Base-by-base conservation (phyloP, 2,113 vertebrate genomes). In the Petroica traversi region DNA sequence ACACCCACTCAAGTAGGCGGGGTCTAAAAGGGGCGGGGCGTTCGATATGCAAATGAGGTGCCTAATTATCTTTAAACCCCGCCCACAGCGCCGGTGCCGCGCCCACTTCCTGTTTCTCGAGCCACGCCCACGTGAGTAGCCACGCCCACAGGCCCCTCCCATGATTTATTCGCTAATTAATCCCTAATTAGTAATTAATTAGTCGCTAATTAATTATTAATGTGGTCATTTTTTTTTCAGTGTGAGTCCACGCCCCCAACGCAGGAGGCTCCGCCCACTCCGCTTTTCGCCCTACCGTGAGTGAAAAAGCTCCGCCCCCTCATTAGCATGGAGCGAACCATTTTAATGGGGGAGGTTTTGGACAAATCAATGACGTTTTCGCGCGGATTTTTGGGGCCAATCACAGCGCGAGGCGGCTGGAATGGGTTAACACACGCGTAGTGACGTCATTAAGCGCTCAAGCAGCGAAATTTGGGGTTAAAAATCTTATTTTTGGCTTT, bases 361-460 rank as follows among this genome's bases (percentile, higher is more conserved):
- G 0, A 5, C 3, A 11, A 6, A 0, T 11, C 24, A 23, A 11
- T 43, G 12, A 11, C 19, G 4, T 8, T 55, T 79, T 1, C 1
- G 1, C 1, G 4, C 0, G 2, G 1, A 3, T 29, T 48, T 64
- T 19, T 1, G 1, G 1, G 1, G 9, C 20, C 40, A 31, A 31
- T 34, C 15, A 0, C 12, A 7, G 25, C 61, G 4, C 5, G 5
- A 13, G 2, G 0, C 2, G 7, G 5, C 6, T 5, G 7, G 6
- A 3, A 3, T 23, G 4, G 11, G 11, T 1, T 8, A 0, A 0
- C 2, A 1, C 8, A 3, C 0, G 0, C 1, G 5, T 2, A 0
- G 9, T 66, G 26, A 54, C 49, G 49, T 55, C 61, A 25, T 0
- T 0, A 1, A 5, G 38, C 9, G 7, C 3, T 5, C 1, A 1